Conservation (phyloP, 2,113 vertebrate species). For the Meleagris gallopavo region DNA sequence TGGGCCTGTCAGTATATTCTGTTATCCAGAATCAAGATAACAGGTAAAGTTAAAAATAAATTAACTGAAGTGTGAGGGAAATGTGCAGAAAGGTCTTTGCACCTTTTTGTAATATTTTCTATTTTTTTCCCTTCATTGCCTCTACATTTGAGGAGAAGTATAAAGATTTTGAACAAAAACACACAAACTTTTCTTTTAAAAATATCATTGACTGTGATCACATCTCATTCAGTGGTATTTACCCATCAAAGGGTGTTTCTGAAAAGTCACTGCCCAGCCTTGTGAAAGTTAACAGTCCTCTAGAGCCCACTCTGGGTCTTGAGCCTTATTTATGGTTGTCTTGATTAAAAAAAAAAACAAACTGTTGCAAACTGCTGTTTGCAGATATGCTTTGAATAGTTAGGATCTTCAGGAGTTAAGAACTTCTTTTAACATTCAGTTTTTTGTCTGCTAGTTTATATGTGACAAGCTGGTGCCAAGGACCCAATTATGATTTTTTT, state of each 20-base stretch:
- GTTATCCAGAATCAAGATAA: neutral
- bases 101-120: neutral
- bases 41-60: constrained; percentile 7
- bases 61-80: neutral
- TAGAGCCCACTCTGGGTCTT: neutral
- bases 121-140: neutral
- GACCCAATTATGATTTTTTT: constrained; percentile 41
- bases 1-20: neutral
- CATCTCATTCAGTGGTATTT: constrained; percentile 8
- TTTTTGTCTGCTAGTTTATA: constrained; percentile 46
- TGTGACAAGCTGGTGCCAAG: constrained; percentile 16
- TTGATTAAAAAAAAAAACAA: neutral
- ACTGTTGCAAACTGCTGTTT: neutral
- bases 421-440: neutral
- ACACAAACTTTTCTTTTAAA: constrained; percentile 2
- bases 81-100: neutral
- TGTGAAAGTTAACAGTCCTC: neutral
- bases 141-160: neutral
- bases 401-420: neutral
- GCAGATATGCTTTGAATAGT: neutral
- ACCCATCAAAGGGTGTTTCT: neutral
- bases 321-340: constrained; percentile 20
- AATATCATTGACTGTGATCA: neutral
- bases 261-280: neutral
- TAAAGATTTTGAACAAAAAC: neutral